phyloP scores from a whole-genome alignment of 1,140 invertebrate genomes.

The Ctenoplectra terminalis region DNA sequence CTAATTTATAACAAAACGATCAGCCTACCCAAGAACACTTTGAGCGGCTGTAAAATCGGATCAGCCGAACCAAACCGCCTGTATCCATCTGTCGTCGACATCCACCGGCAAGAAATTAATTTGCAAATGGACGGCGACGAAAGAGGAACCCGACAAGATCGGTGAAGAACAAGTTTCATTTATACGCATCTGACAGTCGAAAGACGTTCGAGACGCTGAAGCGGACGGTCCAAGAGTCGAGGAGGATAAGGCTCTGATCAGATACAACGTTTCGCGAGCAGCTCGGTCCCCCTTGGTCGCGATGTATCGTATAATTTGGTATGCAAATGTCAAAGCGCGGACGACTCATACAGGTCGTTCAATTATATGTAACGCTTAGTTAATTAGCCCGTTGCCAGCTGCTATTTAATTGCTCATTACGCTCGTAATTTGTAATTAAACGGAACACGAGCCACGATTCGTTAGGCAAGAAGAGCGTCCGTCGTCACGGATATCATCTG shows the following conservation, averaged over 20 bases:
- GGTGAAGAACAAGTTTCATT: constrained; percentile 1
- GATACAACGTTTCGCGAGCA: neutral
- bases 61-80: neutral
- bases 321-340: constrained; percentile 44
- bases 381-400: constrained; percentile 40
- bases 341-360: constrained; percentile 27
- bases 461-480: constrained; percentile 12
- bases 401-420: constrained; percentile 47
- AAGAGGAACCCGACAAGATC: neutral
- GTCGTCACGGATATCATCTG: constrained; percentile 2
- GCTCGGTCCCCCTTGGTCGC: neutral
- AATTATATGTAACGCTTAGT: constrained; percentile 49
- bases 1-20: too few species aligned
- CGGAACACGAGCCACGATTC: neutral
- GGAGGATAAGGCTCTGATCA: constrained; percentile 4
- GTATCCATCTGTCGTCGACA: neutral
- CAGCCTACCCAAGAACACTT: too few species aligned
- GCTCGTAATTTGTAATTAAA: constrained; percentile 47
- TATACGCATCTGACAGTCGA: too few species aligned
- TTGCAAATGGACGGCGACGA: constrained; percentile 25
- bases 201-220: constrained; percentile 4
- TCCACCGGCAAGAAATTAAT: constrained; percentile 3
- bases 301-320: constrained; percentile 27
- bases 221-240: neutral
- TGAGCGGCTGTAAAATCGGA: neutral